Percentiles rank a stretch among this genome's conserved stretches.
These are phyloP conservation scores for Drosophila macrospina DNA, from an alignment of 2,888 invertebrate genomes.

Conservation along the genomic window DNA sequence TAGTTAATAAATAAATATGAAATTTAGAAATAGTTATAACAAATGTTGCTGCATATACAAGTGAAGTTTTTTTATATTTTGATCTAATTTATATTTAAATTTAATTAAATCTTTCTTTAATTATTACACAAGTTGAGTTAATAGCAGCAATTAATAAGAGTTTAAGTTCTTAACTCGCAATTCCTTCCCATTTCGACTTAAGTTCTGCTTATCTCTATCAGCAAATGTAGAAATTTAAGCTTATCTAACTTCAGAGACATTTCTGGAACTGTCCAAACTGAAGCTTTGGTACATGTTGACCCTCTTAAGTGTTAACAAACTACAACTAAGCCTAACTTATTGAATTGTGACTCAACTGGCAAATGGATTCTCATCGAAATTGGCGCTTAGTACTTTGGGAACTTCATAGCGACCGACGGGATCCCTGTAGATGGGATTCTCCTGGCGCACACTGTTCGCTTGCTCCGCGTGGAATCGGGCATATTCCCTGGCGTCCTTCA, in stretches of 20 bases:
- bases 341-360: constrained; percentile 41
- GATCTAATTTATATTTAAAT: too few species aligned
- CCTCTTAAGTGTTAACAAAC: neutral
- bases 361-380: constrained; percentile 72
- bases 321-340: too few species aligned
- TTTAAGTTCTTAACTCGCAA: neutral
- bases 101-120: too few species aligned
- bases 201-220: neutral
- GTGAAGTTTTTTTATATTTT: too few species aligned
- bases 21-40: too few species aligned
- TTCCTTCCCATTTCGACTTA: neutral
- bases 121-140: too few species aligned
- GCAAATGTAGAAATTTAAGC: constrained; percentile 31
- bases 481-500: constrained; percentile 87
- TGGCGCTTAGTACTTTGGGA: constrained; percentile 82
- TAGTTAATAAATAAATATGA: too few species aligned
- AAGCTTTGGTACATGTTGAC: constrained; percentile 18
- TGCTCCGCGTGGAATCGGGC: constrained; percentile 86
- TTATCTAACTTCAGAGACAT: constrained; percentile 38
- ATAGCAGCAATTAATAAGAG: too few species aligned
- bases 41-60: too few species aligned
- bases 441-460: constrained; percentile 46
- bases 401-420: constrained; percentile 87
- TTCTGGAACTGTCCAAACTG: neutral
- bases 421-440: constrained; percentile 88